Base-by-base conservation (phyloP, 2,888 invertebrate genomes). In the Leptothorax acervorum region DNA sequence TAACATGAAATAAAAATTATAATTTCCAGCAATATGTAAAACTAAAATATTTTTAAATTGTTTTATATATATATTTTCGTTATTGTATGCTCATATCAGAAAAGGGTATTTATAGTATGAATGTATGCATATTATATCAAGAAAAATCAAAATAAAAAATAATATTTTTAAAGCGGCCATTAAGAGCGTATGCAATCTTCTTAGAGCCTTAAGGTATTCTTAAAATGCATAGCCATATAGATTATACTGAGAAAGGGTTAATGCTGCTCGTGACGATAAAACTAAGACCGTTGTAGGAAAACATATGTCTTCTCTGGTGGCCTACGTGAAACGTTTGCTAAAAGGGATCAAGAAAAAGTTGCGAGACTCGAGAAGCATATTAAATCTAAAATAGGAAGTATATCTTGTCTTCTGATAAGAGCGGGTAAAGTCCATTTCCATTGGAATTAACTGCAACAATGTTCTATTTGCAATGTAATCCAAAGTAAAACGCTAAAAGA, bases 271-370 rank as follows among this genome's bases (percentile, higher is more conserved):
- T 74, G 31, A 74, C 62, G 45, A 45, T 74, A 74, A 74, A 74
- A 73, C 71, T 55, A 51, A 74, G n/a, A 62, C 60, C 45, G 23
- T 53, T 70, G 42, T 18, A 74, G 45, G 28, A 31, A 60, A 9
- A n/a, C 74, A 74, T 60, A 45, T 15, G 60, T 74, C 74, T 66
- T 53, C 51, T 51, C 62, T 35, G 31, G 28, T 31, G 23, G 39
- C 6, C 65, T 76, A 53, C 51, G 65, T 76, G 76, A 76, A 76
- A 53, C 65, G 76, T 39, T 76, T 76, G 51, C 51, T 66, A 66
- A 76, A 74, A 76, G n/a, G 31, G 48, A 28, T 39, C 39, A 4
- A 18, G 39, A 63, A 76, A 53, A 66, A 53, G 12, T 76, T 66
- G 66, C 76, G 28, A 51, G 28, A n/a, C 65, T 76, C n/a, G 51